These are phyloP conservation scores for Apostichopus parvimensis DNA, from an alignment of 35 echinoderm and acorn worm species.

Conservation along the genomic window DNA sequence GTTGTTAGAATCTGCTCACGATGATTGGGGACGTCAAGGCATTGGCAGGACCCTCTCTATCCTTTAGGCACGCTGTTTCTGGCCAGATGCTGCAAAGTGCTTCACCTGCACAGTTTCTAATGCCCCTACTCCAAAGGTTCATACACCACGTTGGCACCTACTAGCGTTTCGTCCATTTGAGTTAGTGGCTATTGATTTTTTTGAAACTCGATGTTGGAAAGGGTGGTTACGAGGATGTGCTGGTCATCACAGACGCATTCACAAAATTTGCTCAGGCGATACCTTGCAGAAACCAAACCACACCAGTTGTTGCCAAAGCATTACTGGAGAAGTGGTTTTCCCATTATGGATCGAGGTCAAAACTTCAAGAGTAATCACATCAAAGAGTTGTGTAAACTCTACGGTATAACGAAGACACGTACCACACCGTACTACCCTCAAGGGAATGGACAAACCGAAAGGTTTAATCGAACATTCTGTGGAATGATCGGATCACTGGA, in stretches of 20 bases:
- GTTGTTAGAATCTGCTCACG: neutral
- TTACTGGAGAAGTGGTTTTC: neutral
- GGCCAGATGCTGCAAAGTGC: conserved; percentile 39
- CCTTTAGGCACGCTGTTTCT: conserved; percentile 54
- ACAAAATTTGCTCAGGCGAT: conserved; percentile 50
- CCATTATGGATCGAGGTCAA: conserved; percentile 33
- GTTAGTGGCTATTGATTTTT: conserved; percentile 58
- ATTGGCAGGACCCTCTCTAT: neutral
- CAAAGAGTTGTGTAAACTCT: conserved; percentile 27
- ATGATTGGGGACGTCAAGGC: conserved; percentile 34
- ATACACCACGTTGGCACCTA: conserved; percentile 29
- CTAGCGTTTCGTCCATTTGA: conserved; percentile 59
- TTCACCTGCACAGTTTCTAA: conserved; percentile 49
- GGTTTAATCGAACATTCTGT: conserved; percentile 57
- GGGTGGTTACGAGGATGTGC: conserved; percentile 48
- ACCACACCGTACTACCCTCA: conserved; percentile 52
- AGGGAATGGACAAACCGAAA: conserved; percentile 50
- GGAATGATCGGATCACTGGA: conserved; percentile 45
- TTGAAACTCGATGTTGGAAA: conserved; percentile 49
- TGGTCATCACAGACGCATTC: conserved; percentile 56
- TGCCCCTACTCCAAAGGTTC: conserved; percentile 31
- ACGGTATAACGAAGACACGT: conserved; percentile 33
- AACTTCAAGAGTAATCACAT: neutral
- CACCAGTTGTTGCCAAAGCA: neutral
- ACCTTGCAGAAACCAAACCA: conserved; percentile 50